Conservation (phyloP, 2,113 vertebrate species). For the Ptyas mucosa region DNA sequence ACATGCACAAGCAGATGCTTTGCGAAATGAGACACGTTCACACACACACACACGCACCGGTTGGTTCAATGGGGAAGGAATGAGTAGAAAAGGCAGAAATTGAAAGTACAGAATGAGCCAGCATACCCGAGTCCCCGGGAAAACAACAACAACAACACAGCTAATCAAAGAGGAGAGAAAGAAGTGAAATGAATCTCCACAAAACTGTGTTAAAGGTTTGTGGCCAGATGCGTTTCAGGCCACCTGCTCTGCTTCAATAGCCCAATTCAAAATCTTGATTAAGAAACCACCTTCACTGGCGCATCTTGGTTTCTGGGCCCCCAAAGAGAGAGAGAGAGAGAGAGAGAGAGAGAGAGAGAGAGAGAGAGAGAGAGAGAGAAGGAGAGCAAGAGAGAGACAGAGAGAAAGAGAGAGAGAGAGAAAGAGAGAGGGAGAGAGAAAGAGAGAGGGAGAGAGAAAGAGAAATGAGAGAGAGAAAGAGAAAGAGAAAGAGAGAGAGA, state of each 20-base stretch:
- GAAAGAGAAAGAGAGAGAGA: fast-evolving
- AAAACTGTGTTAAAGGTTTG: background rate
- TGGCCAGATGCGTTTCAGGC: background rate
- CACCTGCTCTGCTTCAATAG: background rate
- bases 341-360: fast-evolving
- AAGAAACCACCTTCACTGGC: background rate
- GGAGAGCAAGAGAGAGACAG: fast-evolving
- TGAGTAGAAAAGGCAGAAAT: background rate
- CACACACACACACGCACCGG: background rate
- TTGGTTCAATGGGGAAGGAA: background rate
- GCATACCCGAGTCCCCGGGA: background rate
- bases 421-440: fast-evolving
- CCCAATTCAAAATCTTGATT: background rate
- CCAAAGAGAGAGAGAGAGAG: background rate
- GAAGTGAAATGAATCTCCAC: background rate
- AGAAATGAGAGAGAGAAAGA: fast-evolving
- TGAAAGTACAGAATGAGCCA: background rate
- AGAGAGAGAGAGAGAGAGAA: fast-evolving
- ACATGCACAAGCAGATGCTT: background rate
- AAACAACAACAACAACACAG: no score
- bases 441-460: fast-evolving
- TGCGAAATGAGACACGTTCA: background rate
- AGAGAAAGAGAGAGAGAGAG: fast-evolving
- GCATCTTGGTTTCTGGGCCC: background rate
- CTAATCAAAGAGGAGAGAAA: background rate